These are phyloP conservation scores for Plodia interpunctella DNA, from an alignment of 1,140 invertebrate genomes.

Conservation along the genomic window DNA sequence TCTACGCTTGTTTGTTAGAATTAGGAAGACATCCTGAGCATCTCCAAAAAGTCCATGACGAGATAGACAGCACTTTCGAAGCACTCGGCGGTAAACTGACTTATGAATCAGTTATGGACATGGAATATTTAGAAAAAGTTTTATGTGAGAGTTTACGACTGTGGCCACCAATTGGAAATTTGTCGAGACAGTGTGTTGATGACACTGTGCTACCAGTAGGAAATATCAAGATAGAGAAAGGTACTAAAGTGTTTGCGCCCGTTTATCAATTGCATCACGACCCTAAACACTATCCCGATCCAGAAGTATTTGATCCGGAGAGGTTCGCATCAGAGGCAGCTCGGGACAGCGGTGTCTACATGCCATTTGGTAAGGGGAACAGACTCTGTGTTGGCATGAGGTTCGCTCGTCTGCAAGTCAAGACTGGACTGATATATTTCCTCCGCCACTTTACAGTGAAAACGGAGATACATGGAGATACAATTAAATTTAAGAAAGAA, in stretches of 20 bases:
- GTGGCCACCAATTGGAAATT: conserved; percentile 65
- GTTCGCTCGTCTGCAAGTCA: conserved; percentile 74
- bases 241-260: conserved; percentile 75
- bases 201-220: conserved; percentile 65
- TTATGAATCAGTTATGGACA: conserved; percentile 56
- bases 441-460: background rate
- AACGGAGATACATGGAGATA: background rate
- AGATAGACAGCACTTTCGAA: conserved; percentile 56
- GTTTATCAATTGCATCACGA: conserved; percentile 79
- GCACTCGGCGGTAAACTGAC: conserved; percentile 43
- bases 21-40: conserved; percentile 58
- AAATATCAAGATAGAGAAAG: conserved; percentile 64
- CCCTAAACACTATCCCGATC: conserved; percentile 75
- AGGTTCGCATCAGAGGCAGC: conserved; percentile 75
- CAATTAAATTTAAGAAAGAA: background rate
- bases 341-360: conserved; percentile 74
- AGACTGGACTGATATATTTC: conserved; percentile 42
- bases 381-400: conserved; percentile 82
- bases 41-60: conserved; percentile 56
- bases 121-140: conserved; percentile 75
- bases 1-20: conserved; percentile 57
- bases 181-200: conserved; percentile 62
- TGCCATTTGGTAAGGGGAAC: conserved; percentile 85
- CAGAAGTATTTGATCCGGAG: conserved; percentile 79
- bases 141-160: conserved; percentile 63